phyloP scores from a whole-genome alignment of 2,113 vertebrate species.

The Eubucco bourcierii region DNA sequence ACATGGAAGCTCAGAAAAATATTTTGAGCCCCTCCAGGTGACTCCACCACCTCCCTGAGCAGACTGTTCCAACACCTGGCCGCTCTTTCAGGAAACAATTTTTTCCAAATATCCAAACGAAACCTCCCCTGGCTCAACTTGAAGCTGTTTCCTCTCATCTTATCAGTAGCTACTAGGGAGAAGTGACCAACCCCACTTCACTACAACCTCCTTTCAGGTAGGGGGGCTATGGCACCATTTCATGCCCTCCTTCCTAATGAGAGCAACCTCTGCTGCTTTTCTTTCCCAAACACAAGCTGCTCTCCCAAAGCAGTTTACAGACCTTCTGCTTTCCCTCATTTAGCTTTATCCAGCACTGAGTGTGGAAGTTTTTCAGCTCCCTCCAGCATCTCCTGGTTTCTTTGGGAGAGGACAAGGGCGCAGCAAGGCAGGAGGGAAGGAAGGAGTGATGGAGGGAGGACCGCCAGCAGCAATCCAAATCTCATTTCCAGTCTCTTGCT shows the following conservation, averaged over 20 bases:
- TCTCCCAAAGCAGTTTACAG: not conserved
- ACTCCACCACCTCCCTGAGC: no score
- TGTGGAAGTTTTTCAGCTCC: not conserved
- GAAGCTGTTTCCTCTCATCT: no score
- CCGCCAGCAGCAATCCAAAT: not conserved
- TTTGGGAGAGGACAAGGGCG: accelerated
- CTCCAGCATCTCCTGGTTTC: not conserved
- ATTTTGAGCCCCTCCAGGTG: no score
- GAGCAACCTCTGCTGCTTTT: accelerated
- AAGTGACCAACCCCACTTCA: no score
- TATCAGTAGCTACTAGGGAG: no score
- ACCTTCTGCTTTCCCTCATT: not conserved
- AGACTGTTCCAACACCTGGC: no score
- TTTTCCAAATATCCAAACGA: no score
- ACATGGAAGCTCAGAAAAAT: no score
- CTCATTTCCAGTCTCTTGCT: not conserved
- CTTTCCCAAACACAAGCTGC: not conserved
- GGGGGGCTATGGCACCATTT: accelerated
- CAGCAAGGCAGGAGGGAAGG: not conserved
- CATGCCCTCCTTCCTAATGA: accelerated
- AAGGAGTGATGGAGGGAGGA: not conserved
- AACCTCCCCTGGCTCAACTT: no score
- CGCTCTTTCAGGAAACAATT: no score
- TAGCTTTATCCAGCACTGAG: accelerated
- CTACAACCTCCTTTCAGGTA: no score